phyloP scores from a whole-genome alignment of 2,888 invertebrate genomes.

The Agonopterix alstromeriana region DNA sequence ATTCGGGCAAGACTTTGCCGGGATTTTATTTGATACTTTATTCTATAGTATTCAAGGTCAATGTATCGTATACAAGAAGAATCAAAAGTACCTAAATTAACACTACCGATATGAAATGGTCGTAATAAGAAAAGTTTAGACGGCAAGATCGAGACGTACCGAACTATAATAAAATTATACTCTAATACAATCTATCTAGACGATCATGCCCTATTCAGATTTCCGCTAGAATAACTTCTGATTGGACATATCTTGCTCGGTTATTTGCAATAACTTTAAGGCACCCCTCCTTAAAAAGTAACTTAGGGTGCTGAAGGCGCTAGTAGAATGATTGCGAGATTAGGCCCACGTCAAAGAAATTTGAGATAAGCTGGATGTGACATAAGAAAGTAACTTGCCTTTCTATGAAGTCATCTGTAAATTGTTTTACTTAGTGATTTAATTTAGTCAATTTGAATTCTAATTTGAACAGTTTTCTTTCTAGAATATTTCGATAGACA shows the following conservation, averaged over 20 bases:
- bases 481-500: too few relatives aligned
- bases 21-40: too few relatives aligned
- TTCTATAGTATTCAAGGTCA: too few relatives aligned
- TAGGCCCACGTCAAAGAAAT: conserved; percentile 12
- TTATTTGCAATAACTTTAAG: conserved; percentile 43
- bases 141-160: not conserved
- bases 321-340: conserved; percentile 24
- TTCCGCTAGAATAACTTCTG: conserved; percentile 28
- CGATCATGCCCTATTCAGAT: conserved; percentile 10
- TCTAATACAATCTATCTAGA: conserved; percentile 1
- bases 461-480: too few relatives aligned
- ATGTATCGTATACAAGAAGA: too few relatives aligned
- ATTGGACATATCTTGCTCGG: conserved; percentile 37
- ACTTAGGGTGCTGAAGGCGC: conserved; percentile 26
- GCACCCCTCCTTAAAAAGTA: conserved; percentile 32
- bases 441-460: too few relatives aligned
- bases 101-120: too few relatives aligned
- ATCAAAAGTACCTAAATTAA: too few relatives aligned
- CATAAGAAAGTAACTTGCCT: not conserved
- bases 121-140: not conserved
- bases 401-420: too few relatives aligned
- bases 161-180: not conserved
- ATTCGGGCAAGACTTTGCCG: too few relatives aligned
- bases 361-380: not conserved
- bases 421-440: too few relatives aligned